Percentiles rank a stretch among this genome's conserved stretches.
These are phyloP conservation scores for Orchesella cincta DNA, from an alignment of 1,140 invertebrate genomes.

Conservation along the genomic window DNA sequence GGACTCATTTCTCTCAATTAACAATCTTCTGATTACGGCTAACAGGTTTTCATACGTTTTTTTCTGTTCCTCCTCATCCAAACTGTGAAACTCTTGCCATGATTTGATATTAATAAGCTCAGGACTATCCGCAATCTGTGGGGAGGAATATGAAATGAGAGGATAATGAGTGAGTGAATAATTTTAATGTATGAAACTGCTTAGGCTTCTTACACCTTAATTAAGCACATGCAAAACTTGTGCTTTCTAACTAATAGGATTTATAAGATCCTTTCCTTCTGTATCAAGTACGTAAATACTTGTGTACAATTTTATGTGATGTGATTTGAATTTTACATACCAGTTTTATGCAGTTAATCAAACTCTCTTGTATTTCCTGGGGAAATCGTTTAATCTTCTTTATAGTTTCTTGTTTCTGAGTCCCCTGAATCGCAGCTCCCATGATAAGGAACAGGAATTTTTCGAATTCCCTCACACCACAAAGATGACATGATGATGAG, in stretches of 20 bases:
- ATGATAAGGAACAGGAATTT: conserved; percentile 46
- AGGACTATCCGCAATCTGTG: conserved; percentile 46
- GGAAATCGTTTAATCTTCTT: conserved; percentile 46
- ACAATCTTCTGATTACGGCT: conserved; percentile 30
- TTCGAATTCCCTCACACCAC: conserved; percentile 45
- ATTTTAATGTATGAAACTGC: too few relatives aligned
- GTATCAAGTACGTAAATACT: neutral
- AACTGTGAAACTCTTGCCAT: conserved; percentile 41
- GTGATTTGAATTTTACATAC: conserved; percentile 30
- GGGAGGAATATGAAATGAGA: neutral
- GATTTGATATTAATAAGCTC: conserved; percentile 44
- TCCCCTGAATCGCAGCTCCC: conserved; percentile 47
- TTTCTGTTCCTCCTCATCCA: conserved; percentile 42
- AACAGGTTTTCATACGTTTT: conserved; percentile 46
- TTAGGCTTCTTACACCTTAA: too few relatives aligned
- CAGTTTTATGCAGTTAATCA: conserved; percentile 45
- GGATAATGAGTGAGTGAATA: too few relatives aligned
- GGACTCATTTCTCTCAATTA: conserved; percentile 47
- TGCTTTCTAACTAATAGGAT: too few relatives aligned
- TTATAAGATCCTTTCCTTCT: too few relatives aligned
- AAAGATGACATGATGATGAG: conserved; percentile 41
- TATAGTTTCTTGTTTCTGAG: conserved; percentile 43
- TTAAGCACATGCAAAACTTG: too few relatives aligned
- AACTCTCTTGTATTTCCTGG: conserved; percentile 40
- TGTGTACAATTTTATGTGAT: neutral